Conservation (phyloP, 2,797 vertebrate species). For the Naso thynnoides region DNA sequence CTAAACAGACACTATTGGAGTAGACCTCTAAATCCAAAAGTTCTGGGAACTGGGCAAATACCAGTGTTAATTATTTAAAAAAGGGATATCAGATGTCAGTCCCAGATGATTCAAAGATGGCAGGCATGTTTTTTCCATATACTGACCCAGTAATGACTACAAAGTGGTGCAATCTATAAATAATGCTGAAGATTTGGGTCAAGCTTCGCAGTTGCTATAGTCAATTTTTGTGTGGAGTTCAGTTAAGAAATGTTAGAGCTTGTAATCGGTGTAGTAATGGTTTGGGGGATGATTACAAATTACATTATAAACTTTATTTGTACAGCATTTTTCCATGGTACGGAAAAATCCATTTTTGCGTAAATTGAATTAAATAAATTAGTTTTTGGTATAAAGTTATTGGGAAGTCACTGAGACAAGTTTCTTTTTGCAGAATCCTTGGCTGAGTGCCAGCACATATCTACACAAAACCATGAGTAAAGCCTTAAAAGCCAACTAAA, state of each 20-base stretch:
- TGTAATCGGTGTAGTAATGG: not conserved
- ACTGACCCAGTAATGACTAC: slow-evolving; percentile 42
- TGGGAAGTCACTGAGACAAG: not conserved
- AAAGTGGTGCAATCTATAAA: slow-evolving; percentile 60
- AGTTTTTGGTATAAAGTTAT: not conserved
- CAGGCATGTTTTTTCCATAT: slow-evolving; percentile 34
- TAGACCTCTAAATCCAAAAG: not conserved
- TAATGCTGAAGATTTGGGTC: slow-evolving; percentile 54
- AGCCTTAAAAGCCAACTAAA: not conserved
- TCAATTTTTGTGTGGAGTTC: slow-evolving; percentile 7
- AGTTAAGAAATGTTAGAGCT: slow-evolving; percentile 1
- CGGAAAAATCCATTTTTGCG: no score
- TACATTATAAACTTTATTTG: slow-evolving; percentile 9
- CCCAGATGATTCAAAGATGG: slow-evolving; percentile 12
- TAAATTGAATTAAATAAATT: not conserved
- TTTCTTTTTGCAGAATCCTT: not conserved
- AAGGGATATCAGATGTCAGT: slow-evolving; percentile 15
- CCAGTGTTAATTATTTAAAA: not conserved
- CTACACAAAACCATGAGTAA: not conserved
- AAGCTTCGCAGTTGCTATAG: slow-evolving; percentile 20
- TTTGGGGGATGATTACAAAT: not conserved
- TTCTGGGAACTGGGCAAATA: not conserved
- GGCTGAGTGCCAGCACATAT: not conserved
- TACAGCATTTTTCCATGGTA: not conserved
- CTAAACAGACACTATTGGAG: not conserved